Conservation (phyloP, 1,140 invertebrate genomes). For the Fopius arisanus region DNA sequence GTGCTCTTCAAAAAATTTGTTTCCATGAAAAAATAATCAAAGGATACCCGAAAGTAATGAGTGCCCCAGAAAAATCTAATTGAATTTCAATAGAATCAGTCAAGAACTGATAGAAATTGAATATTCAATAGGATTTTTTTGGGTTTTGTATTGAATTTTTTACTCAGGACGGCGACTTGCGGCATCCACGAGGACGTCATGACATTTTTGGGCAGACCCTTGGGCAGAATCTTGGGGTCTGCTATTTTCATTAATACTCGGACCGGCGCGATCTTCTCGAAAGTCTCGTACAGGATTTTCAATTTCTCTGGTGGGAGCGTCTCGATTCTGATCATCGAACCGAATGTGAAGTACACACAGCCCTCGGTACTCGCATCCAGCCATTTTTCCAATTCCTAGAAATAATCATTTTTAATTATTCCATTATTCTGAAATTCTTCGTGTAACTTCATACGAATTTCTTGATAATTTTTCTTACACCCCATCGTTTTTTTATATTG, state of each 20-base stretch:
- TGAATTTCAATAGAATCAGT: too few species aligned
- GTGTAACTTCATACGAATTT: too few species aligned
- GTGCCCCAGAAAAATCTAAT: too few species aligned
- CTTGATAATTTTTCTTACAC: too few species aligned
- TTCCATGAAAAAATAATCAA: too few species aligned
- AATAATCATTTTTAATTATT: neutral
- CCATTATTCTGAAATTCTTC: too few species aligned
- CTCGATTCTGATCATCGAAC: conserved; percentile 54
- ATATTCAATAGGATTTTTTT: too few species aligned
- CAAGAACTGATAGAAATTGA: too few species aligned
- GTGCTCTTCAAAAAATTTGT: conserved; percentile 45
- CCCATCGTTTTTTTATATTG: too few species aligned
- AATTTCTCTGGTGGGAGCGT: conserved; percentile 50
- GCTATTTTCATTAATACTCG: conserved; percentile 68
- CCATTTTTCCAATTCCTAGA: conserved; percentile 66
- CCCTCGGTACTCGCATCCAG: conserved; percentile 61
- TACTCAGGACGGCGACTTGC: conserved; percentile 69
- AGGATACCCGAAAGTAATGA: too few species aligned
- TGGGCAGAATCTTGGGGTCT: conserved; percentile 52
- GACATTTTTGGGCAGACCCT: conserved; percentile 64
- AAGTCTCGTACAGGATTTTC: conserved; percentile 60
- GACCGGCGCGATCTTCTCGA: conserved; percentile 65
- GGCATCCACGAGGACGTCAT: conserved; percentile 70
- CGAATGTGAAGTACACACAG: conserved; percentile 62
- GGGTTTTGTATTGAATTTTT: too few species aligned